Percentiles rank a stretch among this genome's conserved stretches.
These are phyloP conservation scores for Saxidomus purpurata DNA, from an alignment of 1,140 invertebrate genomes.

Conservation along the genomic window DNA sequence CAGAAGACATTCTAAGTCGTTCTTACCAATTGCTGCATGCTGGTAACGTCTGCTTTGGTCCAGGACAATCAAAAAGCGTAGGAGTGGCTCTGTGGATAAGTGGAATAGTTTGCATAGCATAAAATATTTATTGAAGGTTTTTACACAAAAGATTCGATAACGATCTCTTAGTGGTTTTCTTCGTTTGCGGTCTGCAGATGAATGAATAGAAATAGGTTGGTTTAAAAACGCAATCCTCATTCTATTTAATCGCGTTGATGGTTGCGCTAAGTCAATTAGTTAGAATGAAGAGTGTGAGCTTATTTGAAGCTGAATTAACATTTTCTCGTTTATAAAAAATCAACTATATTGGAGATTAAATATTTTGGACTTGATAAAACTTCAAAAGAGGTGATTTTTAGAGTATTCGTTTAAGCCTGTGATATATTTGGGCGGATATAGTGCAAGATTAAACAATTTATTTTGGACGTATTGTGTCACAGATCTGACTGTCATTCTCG, in stretches of 20 bases:
- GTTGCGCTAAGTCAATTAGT: too few species aligned
- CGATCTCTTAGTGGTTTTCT: neutral
- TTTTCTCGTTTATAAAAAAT: too few species aligned
- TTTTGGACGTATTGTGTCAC: neutral
- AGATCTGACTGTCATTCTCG: neutral
- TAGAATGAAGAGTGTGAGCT: too few species aligned
- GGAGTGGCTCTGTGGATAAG: neutral
- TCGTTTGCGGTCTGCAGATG: neutral
- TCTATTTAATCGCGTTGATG: too few species aligned
- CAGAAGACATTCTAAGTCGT: too few species aligned
- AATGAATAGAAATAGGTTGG: neutral
- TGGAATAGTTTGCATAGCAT: conserved; percentile 6
- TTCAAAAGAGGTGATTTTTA: neutral
- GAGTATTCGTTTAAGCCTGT: neutral
- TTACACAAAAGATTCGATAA: neutral
- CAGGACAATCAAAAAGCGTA: neutral
- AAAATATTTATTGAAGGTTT: neutral
- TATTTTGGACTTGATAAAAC: neutral
- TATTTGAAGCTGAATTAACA: too few species aligned
- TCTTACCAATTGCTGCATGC: too few species aligned
- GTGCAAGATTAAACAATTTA: neutral
- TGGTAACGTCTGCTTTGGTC: neutral
- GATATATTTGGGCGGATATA: too few species aligned
- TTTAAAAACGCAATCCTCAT: too few species aligned
- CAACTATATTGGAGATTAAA: neutral